Conservation (phyloP, 2,888 invertebrate genomes). For the Clostera curtula region DNA sequence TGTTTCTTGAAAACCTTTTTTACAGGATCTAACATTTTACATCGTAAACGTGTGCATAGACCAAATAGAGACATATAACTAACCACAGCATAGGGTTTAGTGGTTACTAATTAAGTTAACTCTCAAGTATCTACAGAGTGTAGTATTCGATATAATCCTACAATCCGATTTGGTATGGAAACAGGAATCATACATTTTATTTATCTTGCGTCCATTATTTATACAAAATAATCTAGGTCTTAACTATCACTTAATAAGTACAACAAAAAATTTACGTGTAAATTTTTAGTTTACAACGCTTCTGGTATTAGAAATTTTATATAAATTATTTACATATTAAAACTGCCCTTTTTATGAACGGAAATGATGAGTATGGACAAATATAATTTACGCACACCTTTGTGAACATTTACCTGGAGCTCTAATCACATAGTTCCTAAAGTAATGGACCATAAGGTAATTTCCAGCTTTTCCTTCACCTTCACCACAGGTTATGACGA, state of each 20-base stretch:
- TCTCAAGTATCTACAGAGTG: slow-evolving; percentile 4
- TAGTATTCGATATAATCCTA: slow-evolving; percentile 9
- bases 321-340: no score
- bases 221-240: no score
- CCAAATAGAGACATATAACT: background rate
- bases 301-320: no score
- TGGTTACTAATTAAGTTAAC: slow-evolving; percentile 17
- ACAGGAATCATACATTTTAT: slow-evolving; percentile 2
- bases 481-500: slow-evolving; percentile 87
- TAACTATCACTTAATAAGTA: no score
- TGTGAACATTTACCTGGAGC: slow-evolving; percentile 75
- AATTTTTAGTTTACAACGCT: no score
- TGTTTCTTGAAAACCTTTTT: slow-evolving; percentile 37
- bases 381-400: no score
- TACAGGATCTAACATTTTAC: slow-evolving; percentile 33
- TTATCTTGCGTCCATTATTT: no score
- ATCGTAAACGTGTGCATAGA: background rate
- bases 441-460: slow-evolving; percentile 87
- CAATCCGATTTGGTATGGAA: slow-evolving; percentile 24
- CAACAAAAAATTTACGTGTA: no score
- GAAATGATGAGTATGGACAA: no score
- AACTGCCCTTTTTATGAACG: no score
- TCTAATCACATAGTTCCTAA: slow-evolving; percentile 83
- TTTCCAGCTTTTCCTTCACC: slow-evolving; percentile 81
- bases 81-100: slow-evolving; percentile 1